phyloP scores from a whole-genome alignment of 2,888 invertebrate genomes.

The Oxycera nigricornis region DNA sequence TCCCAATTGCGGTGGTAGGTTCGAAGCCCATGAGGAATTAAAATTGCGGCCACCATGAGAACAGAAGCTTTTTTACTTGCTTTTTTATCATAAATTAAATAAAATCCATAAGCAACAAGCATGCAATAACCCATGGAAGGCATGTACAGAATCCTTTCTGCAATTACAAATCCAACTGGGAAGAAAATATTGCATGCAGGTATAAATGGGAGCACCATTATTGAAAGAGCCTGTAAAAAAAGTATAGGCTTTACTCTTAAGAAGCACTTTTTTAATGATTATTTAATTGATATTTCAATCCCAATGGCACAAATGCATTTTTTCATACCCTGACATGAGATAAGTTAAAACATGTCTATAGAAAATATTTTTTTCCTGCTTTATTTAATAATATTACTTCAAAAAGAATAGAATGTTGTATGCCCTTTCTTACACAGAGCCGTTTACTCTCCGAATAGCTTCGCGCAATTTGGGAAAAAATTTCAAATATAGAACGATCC shows the following conservation, averaged over 20 bases:
- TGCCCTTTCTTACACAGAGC: too few species aligned
- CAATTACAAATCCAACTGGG: slow-evolving; percentile 96
- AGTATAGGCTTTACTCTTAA: too few species aligned
- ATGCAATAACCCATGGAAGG: slow-evolving; percentile 98
- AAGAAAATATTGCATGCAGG: slow-evolving; percentile 98
- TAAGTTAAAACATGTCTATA: too few species aligned
- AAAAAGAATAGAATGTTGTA: too few species aligned
- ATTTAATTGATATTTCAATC: too few species aligned
- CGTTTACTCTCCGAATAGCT: too few species aligned
- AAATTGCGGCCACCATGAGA: slow-evolving; percentile 66
- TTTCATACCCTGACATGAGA: too few species aligned
- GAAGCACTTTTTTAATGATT: too few species aligned
- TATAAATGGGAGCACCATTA: slow-evolving; percentile 89
- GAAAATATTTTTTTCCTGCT: background rate
- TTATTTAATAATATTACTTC: background rate
- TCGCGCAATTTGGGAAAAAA: too few species aligned
- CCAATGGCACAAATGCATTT: too few species aligned
- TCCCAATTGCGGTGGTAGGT: slow-evolving; percentile 89
- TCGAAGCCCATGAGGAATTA: slow-evolving; percentile 82
- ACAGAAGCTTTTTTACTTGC: slow-evolving; percentile 45
- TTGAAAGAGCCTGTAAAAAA: slow-evolving; percentile 76
- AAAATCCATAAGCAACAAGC: slow-evolving; percentile 87
- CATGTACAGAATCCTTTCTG: slow-evolving; percentile 93
- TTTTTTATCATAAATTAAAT: slow-evolving; percentile 70
- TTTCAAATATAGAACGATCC: too few species aligned